Base-by-base conservation (phyloP, 1,140 invertebrate species). In the Zaprionus kolodkinae region DNA sequence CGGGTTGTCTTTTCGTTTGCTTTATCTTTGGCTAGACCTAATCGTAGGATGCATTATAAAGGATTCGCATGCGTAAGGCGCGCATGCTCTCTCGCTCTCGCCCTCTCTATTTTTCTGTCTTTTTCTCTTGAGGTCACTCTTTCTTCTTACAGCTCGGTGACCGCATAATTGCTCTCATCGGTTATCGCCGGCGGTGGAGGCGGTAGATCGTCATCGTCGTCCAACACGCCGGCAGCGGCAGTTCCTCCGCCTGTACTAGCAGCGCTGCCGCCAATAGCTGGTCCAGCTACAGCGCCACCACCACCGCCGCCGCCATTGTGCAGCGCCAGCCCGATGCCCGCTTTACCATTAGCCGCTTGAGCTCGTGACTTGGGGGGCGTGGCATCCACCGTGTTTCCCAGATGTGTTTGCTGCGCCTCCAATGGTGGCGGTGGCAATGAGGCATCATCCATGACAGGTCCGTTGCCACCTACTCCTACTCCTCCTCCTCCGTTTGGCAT, bases 101-200 rank as follows among this genome's bases (percentile, higher is more conserved):
- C 25, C 40, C 1, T 17, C 4, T 12, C 50, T 54, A 15, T 27
- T n/a, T 35, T 25, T 50, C 13, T 50, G 15, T 35, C 15, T 69
- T 5, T 67, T 10, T 12, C 36, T 52, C 35, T 54, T 35, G 50
- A 25, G 35, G 38, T 71, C 12, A 17, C 9, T 5, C 7, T 27
- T 17, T 6, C 6, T 27, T 21, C 57, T 90, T 93, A 92, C 65
- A 92, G 85, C 79, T 93, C 92, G 25, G 92, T 93, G 6, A 92
- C 92, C 55, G 92, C 92, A 78, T 92, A 92, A 67, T 92, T 92
- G 43, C 91, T 92, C 45, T 92, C 91, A 12, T 92, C 91, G 57
- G 86, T 91, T 80, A 92, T 91, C 72, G 87, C 89, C 62, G 91
- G 92, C 72, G 91, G 92, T 15, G 90, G 91, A 61, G 91, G 88